Percentiles rank a stretch among this genome's conserved stretches.
Evolutionary conservation across 2,797 vertebrate species (phyloP).

Genomic region (Chelidonichthys spinosus): DNA sequence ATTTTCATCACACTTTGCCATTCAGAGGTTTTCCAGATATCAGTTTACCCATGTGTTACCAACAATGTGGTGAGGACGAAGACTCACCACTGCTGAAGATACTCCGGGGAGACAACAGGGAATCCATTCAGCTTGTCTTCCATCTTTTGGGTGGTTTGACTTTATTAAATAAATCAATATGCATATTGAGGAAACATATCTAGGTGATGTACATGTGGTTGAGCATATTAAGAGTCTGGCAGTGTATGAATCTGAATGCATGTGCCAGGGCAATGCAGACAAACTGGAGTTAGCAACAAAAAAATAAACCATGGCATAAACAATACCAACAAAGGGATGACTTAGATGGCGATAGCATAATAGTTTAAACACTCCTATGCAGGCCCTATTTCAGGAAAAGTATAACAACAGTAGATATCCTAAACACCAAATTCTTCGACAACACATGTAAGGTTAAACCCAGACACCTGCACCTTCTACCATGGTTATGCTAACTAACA

Average conservation of each 20-base stretch:
- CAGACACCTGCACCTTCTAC: not conserved
- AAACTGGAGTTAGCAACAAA: slow-evolving; percentile 36
- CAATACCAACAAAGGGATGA: slow-evolving; percentile 11
- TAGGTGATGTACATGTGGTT: slow-evolving; percentile 40
- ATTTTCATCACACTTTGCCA: slow-evolving; percentile 63
- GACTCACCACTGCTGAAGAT: slow-evolving; percentile 90
- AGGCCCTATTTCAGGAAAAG: not conserved
- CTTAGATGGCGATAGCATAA: not conserved
- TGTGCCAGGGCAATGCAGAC: slow-evolving; percentile 55
- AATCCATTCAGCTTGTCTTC: slow-evolving; percentile 87
- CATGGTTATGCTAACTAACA: slow-evolving; percentile 39
- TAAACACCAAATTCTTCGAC: not conserved
- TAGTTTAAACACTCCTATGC: not conserved
- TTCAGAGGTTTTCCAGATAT: slow-evolving; percentile 29
- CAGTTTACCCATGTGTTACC: slow-evolving; percentile 48
- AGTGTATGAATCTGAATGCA: slow-evolving; percentile 72
- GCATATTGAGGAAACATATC: slow-evolving; percentile 65
- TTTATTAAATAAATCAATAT: slow-evolving; percentile 81
- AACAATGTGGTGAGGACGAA: slow-evolving; percentile 66
- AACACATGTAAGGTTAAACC: not conserved
- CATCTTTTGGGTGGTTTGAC: slow-evolving; percentile 83
- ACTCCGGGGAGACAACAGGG: slow-evolving; percentile 86
- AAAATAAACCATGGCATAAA: slow-evolving; percentile 26
- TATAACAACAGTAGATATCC: not conserved
- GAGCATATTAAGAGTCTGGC: slow-evolving; percentile 36